Evolutionary conservation across 2,113 vertebrate species (phyloP).

Genomic region (Dipodomys spectabilis): DNA sequence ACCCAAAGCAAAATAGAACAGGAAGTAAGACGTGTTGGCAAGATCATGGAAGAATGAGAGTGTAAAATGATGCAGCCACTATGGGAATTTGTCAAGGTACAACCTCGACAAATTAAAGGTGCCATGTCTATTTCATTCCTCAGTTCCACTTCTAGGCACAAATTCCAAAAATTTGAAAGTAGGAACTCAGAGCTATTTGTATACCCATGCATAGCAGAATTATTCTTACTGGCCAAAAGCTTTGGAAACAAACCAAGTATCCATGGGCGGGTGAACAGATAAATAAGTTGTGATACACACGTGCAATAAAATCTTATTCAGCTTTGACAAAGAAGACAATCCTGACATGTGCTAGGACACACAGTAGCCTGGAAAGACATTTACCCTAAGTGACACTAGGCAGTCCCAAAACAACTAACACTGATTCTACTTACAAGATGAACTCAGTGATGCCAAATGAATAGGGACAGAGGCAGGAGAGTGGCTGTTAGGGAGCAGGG

Average conservation of each 20-base stretch:
- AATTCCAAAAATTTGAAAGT: background rate
- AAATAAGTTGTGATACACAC: background rate
- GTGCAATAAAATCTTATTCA: background rate
- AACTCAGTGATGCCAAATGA: background rate
- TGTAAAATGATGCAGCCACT: background rate
- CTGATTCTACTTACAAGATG: background rate
- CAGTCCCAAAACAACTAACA: background rate
- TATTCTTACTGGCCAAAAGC: background rate
- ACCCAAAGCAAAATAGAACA: background rate
- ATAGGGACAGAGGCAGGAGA: background rate
- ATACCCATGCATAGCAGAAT: background rate
- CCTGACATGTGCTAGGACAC: background rate
- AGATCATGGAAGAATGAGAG: background rate
- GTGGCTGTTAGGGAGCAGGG: background rate
- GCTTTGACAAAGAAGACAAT: background rate
- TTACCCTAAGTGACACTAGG: background rate
- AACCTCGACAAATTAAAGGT: background rate
- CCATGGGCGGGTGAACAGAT: background rate
- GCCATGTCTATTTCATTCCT: background rate
- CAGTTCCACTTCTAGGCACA: background rate
- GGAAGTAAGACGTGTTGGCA: background rate
- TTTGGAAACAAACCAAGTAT: background rate
- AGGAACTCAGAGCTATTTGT: background rate
- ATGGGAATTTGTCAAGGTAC: background rate
- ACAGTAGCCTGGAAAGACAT: background rate